phyloP scores from a whole-genome alignment of 2,113 vertebrate genomes.

The Trematomus loennbergii region DNA sequence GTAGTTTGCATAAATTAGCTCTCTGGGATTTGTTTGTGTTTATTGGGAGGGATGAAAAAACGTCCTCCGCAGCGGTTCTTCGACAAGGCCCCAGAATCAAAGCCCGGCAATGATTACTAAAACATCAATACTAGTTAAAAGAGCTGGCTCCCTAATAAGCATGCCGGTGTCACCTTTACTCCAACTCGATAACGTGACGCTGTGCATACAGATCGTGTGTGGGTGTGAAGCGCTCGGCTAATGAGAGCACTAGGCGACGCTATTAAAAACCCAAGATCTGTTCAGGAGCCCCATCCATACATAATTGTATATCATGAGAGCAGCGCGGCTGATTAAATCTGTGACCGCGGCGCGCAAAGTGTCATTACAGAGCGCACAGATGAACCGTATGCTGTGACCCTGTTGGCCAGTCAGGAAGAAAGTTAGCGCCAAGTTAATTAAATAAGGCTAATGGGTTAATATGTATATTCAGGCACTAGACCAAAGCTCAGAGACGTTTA shows the following conservation, averaged over 20 bases:
- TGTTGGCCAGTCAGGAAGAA: neutral
- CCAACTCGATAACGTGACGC: slow-evolving; percentile 39
- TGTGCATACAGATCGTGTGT: slow-evolving; percentile 38
- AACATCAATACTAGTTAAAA: slow-evolving; percentile 73
- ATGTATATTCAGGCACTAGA: neutral
- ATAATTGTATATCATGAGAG: slow-evolving; percentile 37
- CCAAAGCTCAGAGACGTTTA: neutral
- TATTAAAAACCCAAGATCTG: slow-evolving; percentile 46
- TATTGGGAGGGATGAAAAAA: slow-evolving; percentile 61
- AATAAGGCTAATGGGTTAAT: slow-evolving; percentile 36
- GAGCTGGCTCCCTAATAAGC: slow-evolving; percentile 70
- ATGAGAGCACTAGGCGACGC: slow-evolving; percentile 37
- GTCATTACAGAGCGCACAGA: slow-evolving; percentile 13
- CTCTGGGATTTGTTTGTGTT: slow-evolving; percentile 60
- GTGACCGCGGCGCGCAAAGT: slow-evolving; percentile 1
- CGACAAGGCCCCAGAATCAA: slow-evolving; percentile 72
- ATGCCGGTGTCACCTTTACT: slow-evolving; percentile 59
- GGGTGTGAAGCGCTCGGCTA: slow-evolving; percentile 29
- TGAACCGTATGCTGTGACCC: slow-evolving; percentile 14
- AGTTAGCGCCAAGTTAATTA: slow-evolving; percentile 10
- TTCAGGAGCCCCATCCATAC: slow-evolving; percentile 9
- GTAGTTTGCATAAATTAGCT: slow-evolving; percentile 85
- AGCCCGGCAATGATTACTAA: slow-evolving; percentile 58
- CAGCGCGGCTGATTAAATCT: slow-evolving; percentile 17
- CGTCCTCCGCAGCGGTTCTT: slow-evolving; percentile 71